These are phyloP conservation scores for Eutrigla gurnardus DNA, from an alignment of 2,797 vertebrate genomes.

Conservation along the genomic window DNA sequence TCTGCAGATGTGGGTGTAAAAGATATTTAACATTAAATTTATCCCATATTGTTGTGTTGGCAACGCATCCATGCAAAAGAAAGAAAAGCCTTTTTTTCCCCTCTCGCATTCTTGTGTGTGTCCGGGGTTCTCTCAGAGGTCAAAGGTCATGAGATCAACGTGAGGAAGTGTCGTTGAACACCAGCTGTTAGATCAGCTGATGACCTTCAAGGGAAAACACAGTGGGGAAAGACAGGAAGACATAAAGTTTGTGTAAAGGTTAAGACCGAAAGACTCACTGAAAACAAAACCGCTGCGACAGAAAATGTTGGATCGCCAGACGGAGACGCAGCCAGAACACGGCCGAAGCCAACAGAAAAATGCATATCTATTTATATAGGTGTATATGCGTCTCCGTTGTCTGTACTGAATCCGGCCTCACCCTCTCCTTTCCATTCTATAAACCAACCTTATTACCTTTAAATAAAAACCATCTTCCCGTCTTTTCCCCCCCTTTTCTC, in stretches of 20 bases:
- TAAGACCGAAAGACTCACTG: not conserved
- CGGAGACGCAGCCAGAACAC: slow-evolving; percentile 26
- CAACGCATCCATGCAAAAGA: not conserved
- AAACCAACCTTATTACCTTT: slow-evolving; percentile 63
- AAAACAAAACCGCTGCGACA: slow-evolving; percentile 18
- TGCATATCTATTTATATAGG: slow-evolving; percentile 42
- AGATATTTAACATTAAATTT: not conserved
- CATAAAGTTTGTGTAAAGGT: slow-evolving; percentile 1
- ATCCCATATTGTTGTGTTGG: not conserved
- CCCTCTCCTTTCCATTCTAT: slow-evolving; percentile 45
- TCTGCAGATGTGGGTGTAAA: not conserved
- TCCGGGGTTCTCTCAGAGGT: slow-evolving; percentile 35
- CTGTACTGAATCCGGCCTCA: slow-evolving; percentile 51
- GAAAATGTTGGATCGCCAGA: slow-evolving; percentile 16
- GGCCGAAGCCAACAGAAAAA: slow-evolving; percentile 32
- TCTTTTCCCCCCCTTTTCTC: slow-evolving; percentile 14
- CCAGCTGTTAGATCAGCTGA: slow-evolving; percentile 72
- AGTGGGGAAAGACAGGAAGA: not conserved
- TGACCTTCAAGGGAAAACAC: slow-evolving; percentile 19
- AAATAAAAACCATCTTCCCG: slow-evolving; percentile 61
- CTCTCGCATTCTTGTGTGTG: not conserved
- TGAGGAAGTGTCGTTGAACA: slow-evolving; percentile 60
- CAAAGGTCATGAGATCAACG: slow-evolving; percentile 71
- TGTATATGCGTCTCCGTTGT: slow-evolving; percentile 33
- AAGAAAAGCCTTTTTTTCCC: slow-evolving; percentile 3